These are phyloP conservation scores for Sphenodon punctatus DNA, from an alignment of 2,797 vertebrate genomes.

Conservation along the genomic window DNA sequence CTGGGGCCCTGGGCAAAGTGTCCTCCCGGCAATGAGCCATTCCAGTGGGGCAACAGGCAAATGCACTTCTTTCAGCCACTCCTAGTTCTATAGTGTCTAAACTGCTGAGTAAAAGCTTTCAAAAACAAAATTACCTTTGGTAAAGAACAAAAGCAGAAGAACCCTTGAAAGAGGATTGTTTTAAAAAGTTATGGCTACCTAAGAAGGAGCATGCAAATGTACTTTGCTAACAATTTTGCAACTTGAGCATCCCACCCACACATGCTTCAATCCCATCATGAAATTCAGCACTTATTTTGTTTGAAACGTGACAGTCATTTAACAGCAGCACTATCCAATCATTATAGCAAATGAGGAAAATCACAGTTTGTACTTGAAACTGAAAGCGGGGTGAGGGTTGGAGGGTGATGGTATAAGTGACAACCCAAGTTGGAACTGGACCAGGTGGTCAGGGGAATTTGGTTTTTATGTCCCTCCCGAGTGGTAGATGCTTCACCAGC, in stretches of 20 bases:
- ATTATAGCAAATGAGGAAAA: conserved; percentile 34
- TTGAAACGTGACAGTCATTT: fast-evolving
- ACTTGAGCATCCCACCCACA: background rate
- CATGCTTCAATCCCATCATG: fast-evolving
- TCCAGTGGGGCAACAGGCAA: too few relatives aligned
- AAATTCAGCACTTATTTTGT: background rate
- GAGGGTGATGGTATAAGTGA: too few relatives aligned
- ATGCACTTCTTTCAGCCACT: background rate
- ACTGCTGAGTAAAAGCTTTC: background rate
- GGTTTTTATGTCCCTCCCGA: background rate
- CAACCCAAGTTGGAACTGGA: fast-evolving
- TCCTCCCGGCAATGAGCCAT: too few relatives aligned
- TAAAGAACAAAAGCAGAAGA: background rate
- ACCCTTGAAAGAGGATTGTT: background rate
- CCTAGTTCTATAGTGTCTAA: too few relatives aligned
- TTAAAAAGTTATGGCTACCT: background rate
- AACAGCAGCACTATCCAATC: background rate
- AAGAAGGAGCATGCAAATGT: too few relatives aligned
- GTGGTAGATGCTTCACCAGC: background rate
- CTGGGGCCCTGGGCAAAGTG: too few relatives aligned
- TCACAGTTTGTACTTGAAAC: conserved; percentile 43
- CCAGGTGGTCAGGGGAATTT: conserved; percentile 19
- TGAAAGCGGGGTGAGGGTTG: background rate
- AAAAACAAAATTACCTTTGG: background rate
- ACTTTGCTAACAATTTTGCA: background rate